Percentiles rank a stretch among this genome's conserved stretches.
These are phyloP conservation scores for Ambastaia sidthimunki DNA, from an alignment of 2,797 vertebrate species.

Conservation along the genomic window DNA sequence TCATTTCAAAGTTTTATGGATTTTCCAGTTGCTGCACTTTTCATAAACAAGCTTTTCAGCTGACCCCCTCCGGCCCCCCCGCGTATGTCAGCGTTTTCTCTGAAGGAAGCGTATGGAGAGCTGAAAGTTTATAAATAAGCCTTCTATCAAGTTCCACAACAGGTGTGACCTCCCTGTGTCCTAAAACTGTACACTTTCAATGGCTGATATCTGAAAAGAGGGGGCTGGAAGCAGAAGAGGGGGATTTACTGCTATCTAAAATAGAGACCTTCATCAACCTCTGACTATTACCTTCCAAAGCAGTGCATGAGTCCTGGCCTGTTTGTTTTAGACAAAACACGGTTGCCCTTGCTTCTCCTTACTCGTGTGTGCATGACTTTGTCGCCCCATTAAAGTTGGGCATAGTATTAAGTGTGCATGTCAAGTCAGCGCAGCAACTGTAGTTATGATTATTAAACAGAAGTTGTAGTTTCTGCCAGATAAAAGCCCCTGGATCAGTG, in stretches of 20 bases:
- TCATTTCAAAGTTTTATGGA: conserved; percentile 92
- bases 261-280: conserved; percentile 58
- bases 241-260: conserved; percentile 68
- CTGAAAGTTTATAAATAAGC: conserved; percentile 99
- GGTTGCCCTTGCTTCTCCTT: conserved; percentile 38
- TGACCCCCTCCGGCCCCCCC: conserved; percentile 69
- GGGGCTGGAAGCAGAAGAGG: conserved; percentile 60
- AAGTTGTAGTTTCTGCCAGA: conserved; percentile 59
- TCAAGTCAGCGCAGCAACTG: conserved; percentile 68
- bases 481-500: conserved; percentile 50
- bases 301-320: conserved; percentile 49
- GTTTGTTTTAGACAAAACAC: conserved; percentile 55
- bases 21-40: conserved; percentile 92
- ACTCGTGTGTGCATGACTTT: conserved; percentile 21
- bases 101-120: conserved; percentile 96
- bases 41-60: conserved; percentile 95
- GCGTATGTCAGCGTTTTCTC: conserved; percentile 94
- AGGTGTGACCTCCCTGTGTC: conserved; percentile 99
- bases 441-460: conserved; percentile 69
- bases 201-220: conserved; percentile 72
- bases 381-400: conserved; percentile 57
- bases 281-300: conserved; percentile 58
- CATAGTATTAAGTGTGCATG: conserved; percentile 56
- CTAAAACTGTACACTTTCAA: conserved; percentile 99
- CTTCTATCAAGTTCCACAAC: conserved; percentile 99